Base-by-base conservation (phyloP, 2,797 vertebrate species). In the Fistularia tabacaria region DNA sequence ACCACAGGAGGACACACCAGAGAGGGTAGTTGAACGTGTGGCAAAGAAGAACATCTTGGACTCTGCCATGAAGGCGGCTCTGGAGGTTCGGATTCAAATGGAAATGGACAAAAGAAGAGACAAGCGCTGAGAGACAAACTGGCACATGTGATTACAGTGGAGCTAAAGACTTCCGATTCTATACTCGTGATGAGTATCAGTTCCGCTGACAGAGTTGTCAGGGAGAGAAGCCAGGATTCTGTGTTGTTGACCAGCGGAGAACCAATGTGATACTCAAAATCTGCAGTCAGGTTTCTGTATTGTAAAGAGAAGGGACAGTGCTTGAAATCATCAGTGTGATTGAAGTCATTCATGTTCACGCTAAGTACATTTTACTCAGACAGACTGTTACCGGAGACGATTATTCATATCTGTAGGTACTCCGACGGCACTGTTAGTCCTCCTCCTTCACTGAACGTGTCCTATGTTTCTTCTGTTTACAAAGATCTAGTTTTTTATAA, bases 71-170 rank as follows among this genome's bases (percentile, higher is more conserved):
- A 91, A 71, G 49, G 89, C 91, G 6, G 94, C 91, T 38, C 85
- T 98, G 67, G 84, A 87, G 73, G 77, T 84, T 55, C 91, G 94
- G 1, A 84, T 97, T 72, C 88, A 64, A 69, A 91, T 90, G 7
- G 95, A 98, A 87, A 93, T 98, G 45, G 87, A 92, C 74, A 94
- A 94, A 73, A 89, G 95, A 57, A 81, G 85, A 60, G 89, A 85
- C 64, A 93, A 82, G 68, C 85, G 84, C 66, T 94, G 92, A 94
- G 3, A 6, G 10, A 48, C 45, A 6, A 15, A 52, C 10, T 38
- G 12, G 14, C 37, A 59, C 51, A n/a, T 44, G 36, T 38, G 40
- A 64, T 44, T n/a, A 14, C 9, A 36, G 51, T 42, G 45, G 46
- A 42, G 7, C 54, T 57, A 25, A 38, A 54, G 10, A 45, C 52